These are phyloP conservation scores for Anableps anableps DNA, from an alignment of 2,797 vertebrate species.

Conservation along the genomic window DNA sequence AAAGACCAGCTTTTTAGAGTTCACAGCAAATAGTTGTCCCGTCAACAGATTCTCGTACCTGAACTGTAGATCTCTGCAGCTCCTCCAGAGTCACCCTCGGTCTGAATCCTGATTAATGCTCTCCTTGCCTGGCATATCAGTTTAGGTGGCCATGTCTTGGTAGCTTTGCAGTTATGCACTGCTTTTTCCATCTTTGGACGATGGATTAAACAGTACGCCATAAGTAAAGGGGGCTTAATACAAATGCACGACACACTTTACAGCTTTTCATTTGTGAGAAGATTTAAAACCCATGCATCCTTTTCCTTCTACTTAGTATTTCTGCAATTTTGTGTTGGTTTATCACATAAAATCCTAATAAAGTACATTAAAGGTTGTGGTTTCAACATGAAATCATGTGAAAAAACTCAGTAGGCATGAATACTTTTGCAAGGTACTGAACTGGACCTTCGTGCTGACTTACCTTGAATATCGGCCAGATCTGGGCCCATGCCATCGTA, in stretches of 20 bases:
- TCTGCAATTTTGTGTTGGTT: background rate
- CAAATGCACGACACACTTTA: background rate
- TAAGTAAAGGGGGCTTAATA: background rate
- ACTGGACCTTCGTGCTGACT: conserved; percentile 38
- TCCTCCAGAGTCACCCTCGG: background rate
- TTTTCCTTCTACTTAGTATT: background rate
- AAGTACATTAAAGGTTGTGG: background rate
- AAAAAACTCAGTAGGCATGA: background rate
- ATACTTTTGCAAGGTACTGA: background rate
- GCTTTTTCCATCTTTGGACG: background rate
- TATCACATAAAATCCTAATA: background rate
- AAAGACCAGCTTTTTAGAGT: background rate
- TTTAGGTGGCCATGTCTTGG: background rate
- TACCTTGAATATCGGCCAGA: conserved; percentile 94
- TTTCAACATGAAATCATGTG: background rate
- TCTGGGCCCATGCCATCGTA: conserved; percentile 98
- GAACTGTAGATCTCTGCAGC: background rate
- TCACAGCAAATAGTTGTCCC: background rate
- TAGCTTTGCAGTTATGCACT: background rate
- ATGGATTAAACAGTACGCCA: background rate
- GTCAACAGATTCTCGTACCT: background rate
- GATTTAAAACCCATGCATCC: background rate
- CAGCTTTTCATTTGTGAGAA: background rate
- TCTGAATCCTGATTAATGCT: background rate
- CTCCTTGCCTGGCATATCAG: background rate